A percentile compares a stretch with the other conserved stretches of the same genome.
phyloP scores from a whole-genome alignment of 2,888 invertebrate species.

The Hybos culiciformis region DNA sequence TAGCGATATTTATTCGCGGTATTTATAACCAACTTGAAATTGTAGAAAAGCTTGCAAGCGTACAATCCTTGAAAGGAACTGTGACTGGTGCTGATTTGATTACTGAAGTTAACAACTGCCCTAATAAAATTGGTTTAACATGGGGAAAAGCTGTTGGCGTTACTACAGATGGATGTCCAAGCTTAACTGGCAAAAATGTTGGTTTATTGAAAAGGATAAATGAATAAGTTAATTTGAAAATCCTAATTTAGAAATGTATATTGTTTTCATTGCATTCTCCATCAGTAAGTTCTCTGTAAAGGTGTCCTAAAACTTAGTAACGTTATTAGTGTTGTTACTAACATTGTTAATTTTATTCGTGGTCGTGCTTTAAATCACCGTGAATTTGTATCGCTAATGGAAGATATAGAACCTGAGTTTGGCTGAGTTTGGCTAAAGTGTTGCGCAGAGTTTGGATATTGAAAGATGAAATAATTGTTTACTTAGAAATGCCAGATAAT shows the following conservation, averaged over 20 bases:
- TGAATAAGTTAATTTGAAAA: background rate
- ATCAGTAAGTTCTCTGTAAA: background rate
- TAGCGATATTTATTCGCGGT: no score
- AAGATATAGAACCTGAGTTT: background rate
- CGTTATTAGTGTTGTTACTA: background rate
- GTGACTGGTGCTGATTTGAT: no score
- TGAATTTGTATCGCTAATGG: background rate
- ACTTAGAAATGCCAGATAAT: no score
- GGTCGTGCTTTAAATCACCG: background rate
- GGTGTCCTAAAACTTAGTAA: background rate
- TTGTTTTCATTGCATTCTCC: background rate
- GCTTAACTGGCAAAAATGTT: background rate
- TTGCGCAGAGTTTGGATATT: no score
- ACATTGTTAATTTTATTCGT: background rate
- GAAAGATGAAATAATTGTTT: no score
- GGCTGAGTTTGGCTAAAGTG: no score
- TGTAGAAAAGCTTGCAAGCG: no score
- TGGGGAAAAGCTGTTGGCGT: background rate
- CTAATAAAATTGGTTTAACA: background rate
- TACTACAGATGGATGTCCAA: background rate
- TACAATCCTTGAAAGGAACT: no score
- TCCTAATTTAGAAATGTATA: background rate
- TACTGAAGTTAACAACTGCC: no score
- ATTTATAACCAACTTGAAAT: no score
- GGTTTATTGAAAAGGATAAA: background rate